Conservation (phyloP, 1,140 invertebrate species). For the Brachionus manjavacas region DNA sequence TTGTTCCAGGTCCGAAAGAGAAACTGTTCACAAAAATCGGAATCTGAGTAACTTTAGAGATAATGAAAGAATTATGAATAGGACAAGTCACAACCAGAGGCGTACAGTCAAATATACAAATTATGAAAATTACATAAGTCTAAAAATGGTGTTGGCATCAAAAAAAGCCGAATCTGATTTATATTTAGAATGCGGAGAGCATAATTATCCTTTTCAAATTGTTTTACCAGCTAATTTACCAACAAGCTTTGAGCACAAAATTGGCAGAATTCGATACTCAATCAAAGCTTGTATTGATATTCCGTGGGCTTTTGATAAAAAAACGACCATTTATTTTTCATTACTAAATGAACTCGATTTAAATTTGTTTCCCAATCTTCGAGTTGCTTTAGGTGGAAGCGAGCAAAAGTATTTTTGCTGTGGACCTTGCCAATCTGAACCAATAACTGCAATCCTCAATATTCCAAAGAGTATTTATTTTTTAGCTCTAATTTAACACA, state of each 20-base stretch:
- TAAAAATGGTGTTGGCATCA: neutral
- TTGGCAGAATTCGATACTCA: slow-evolving; percentile 58
- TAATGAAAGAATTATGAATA: neutral
- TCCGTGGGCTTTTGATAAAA: slow-evolving; percentile 48
- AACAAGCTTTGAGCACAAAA: slow-evolving; percentile 58
- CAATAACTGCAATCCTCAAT: neutral
- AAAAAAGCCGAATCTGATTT: neutral
- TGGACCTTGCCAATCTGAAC: neutral
- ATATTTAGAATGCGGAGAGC: neutral
- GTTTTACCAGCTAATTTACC: slow-evolving; percentile 57
- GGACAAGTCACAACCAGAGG: neutral
- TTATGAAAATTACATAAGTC: neutral
- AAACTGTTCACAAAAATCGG: neutral
- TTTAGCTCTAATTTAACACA: neutral
- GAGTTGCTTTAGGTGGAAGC: too few relatives aligned
- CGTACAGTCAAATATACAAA: neutral
- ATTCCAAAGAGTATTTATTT: neutral
- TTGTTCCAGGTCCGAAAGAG: neutral
- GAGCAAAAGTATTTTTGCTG: neutral
- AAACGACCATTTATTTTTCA: slow-evolving; percentile 49
- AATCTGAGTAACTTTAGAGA: neutral
- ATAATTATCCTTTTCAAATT: slow-evolving; percentile 58
- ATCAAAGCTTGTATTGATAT: slow-evolving; percentile 56
- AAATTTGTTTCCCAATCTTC: slow-evolving; percentile 43
- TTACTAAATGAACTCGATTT: slow-evolving; percentile 50